A percentile compares a stretch with the other conserved stretches of the same genome.
These are phyloP conservation scores for Camponotus floridanus DNA, from an alignment of 1,140 invertebrate species.

Conservation along the genomic window DNA sequence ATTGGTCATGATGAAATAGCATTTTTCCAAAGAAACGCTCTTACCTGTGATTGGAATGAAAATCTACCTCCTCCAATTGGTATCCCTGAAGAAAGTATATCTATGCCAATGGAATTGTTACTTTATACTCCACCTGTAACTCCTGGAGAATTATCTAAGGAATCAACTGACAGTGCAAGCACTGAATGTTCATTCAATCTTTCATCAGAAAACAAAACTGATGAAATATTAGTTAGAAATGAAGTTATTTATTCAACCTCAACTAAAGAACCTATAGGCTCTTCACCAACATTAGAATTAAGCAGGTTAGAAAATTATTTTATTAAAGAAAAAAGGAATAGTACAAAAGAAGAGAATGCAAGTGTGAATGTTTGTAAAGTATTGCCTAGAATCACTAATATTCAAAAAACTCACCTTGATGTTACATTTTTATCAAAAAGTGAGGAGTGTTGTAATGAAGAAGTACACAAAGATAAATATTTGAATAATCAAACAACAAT, in stretches of 20 bases:
- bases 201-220: constrained; percentile 14
- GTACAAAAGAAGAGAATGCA: not conserved
- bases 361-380: not conserved
- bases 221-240: not conserved
- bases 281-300: not conserved
- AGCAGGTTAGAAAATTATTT: not conserved
- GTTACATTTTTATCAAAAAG: not conserved
- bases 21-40: constrained; percentile 10
- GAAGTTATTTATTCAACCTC: not conserved
- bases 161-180: not conserved
- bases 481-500: no score
- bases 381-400: constrained; percentile 45
- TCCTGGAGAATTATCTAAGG: not conserved
- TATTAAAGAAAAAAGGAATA: not conserved
- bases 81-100: constrained; percentile 26
- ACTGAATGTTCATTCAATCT: not conserved
- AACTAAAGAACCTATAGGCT: not conserved
- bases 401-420: constrained; percentile 59
- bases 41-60: constrained; percentile 33
- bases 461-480: not conserved
- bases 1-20: constrained; percentile 57
- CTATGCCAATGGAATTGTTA: constrained; percentile 1
- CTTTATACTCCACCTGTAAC: constrained; percentile 21
- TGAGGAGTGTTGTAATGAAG: not conserved
- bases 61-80: not conserved